A percentile compares a stretch with the other conserved stretches of the same genome.
Conservation (phyloP, 2,888 invertebrate species). For the Eristalis tenax region DNA sequence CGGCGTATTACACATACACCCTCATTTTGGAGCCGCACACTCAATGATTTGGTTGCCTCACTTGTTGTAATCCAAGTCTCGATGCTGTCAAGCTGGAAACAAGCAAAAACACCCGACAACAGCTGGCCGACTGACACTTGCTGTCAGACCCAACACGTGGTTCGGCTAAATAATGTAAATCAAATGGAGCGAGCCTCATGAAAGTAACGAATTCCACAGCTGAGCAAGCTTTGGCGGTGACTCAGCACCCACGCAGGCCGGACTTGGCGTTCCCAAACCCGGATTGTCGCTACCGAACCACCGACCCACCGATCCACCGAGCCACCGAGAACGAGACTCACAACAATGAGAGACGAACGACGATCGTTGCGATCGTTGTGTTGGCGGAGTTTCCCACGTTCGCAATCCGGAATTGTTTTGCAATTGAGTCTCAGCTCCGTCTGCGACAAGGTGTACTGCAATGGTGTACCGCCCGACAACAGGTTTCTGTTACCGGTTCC, state of each 20-base stretch:
- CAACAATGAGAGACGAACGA: background rate
- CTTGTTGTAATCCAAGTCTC: constrained; percentile 31
- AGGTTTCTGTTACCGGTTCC: constrained; percentile 58
- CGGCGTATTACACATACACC: constrained; percentile 3
- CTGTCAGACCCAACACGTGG: constrained; percentile 66
- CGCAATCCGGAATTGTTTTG: constrained; percentile 57
- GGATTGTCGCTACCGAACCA: constrained; percentile 50
- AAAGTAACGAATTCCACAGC: constrained; percentile 66
- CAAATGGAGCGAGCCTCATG: constrained; percentile 53
- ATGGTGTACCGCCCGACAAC: constrained; percentile 26
- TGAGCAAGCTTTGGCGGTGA: constrained; percentile 56
- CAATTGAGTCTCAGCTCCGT: constrained; percentile 33
- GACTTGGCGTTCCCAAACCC: constrained; percentile 52
- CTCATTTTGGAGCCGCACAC: background rate
- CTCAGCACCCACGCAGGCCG: constrained; percentile 70
- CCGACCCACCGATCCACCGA: background rate
- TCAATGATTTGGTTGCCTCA: constrained; percentile 30
- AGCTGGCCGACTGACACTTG: constrained; percentile 68
- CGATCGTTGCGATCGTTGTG: background rate
- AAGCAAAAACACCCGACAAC: constrained; percentile 35
- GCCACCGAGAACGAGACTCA: background rate
- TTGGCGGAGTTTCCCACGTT: constrained; percentile 66
- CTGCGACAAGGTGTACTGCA: constrained; percentile 16
- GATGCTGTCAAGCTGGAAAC: constrained; percentile 36
- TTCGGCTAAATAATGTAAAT: constrained; percentile 56